These are phyloP conservation scores for Chrysogorgia sp. DNA, from an alignment of 92 coral and sea anemone genomes.

Conservation along the genomic window DNA sequence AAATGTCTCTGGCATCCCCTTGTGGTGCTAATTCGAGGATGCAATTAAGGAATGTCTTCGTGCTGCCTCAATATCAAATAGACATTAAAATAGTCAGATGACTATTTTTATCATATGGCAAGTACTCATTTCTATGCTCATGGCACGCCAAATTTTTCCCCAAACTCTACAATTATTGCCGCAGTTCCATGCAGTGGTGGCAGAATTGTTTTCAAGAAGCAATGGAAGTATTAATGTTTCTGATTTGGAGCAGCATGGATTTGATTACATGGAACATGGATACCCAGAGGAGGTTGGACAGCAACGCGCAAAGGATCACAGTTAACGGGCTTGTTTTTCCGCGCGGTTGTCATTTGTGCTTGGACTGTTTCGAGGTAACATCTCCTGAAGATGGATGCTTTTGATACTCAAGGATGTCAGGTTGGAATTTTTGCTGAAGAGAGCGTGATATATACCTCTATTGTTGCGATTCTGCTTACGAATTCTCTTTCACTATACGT, in stretches of 20 bases:
- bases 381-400: too few relatives aligned
- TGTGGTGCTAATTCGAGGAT: constrained; percentile 30
- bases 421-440: too few relatives aligned
- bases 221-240: constrained; percentile 60
- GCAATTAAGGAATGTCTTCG: constrained; percentile 42
- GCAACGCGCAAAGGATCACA: too few relatives aligned
- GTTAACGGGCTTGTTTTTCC: too few relatives aligned
- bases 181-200: constrained; percentile 59
- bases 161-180: constrained; percentile 61
- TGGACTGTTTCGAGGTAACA: too few relatives aligned
- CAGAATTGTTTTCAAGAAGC: constrained; percentile 55
- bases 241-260: constrained; percentile 28
- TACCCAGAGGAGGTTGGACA: too few relatives aligned
- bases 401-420: too few relatives aligned
- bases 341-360: too few relatives aligned
- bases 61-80: constrained; percentile 56
- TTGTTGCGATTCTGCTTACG: too few relatives aligned
- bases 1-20: constrained; percentile 42
- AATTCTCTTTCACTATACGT: too few relatives aligned
- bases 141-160: constrained; percentile 53
- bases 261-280: constrained; percentile 20
- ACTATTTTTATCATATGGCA: constrained; percentile 50
- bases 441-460: too few relatives aligned
- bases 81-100: too few relatives aligned
- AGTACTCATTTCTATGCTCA: constrained; percentile 38